A percentile compares a stretch with the other conserved stretches of the same genome.
phyloP scores from a whole-genome alignment of 2,888 invertebrate genomes.

The Dendrolimus houi region DNA sequence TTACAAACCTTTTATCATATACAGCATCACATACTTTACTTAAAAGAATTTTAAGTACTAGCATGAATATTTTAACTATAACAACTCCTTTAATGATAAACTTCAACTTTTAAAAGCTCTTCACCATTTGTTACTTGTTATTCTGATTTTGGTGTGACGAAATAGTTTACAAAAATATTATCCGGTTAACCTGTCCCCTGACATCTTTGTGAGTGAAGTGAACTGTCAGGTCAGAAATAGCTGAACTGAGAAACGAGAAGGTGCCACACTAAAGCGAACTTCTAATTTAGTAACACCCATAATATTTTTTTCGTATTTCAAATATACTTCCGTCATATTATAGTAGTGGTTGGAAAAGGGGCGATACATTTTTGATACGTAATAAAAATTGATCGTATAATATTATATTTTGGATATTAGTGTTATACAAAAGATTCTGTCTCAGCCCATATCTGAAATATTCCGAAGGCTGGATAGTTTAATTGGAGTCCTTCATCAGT shows the following conservation, averaged over 20 bases:
- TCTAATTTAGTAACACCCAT: constrained; percentile 47
- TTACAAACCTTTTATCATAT: background rate
- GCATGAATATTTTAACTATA: background rate
- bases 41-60: background rate
- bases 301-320: constrained; percentile 22
- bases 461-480: too few relatives aligned
- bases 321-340: constrained; percentile 25
- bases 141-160: constrained; percentile 13
- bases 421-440: too few relatives aligned
- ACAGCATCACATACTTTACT: background rate
- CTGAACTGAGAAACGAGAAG: constrained; percentile 23
- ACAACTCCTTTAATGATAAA: background rate
- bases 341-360: background rate
- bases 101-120: constrained; percentile 4
- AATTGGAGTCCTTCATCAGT: too few relatives aligned
- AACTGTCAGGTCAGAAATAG: constrained; percentile 63
- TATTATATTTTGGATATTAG: too few relatives aligned
- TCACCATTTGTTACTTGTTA: constrained; percentile 7
- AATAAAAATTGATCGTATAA: too few relatives aligned
- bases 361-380: too few relatives aligned
- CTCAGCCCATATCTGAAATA: too few relatives aligned
- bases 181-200: constrained; percentile 28
- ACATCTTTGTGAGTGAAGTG: constrained; percentile 36
- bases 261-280: constrained; percentile 34
- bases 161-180: constrained; percentile 25